These are phyloP conservation scores for Garra rufa DNA, from an alignment of 2,113 vertebrate species.

Conservation along the genomic window DNA sequence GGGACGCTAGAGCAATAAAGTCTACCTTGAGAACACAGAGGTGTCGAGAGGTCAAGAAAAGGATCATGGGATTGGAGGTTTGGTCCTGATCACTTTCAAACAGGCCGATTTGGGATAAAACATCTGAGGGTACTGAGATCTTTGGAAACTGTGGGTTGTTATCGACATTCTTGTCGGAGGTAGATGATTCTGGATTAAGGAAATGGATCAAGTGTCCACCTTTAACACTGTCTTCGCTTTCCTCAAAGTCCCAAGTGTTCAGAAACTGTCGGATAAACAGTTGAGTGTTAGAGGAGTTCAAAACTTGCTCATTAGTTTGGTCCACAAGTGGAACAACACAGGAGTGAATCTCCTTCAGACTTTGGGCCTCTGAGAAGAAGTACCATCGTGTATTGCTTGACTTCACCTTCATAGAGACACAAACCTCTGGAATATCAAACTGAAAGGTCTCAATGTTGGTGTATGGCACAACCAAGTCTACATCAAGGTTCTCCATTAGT, in stretches of 20 bases:
- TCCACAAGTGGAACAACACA: conserved; percentile 57
- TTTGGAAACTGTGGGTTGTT: background rate
- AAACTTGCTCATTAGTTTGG: conserved; percentile 63
- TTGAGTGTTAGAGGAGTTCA: conserved; percentile 71
- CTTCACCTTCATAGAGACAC: conserved; percentile 79
- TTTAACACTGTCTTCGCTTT: conserved; percentile 77
- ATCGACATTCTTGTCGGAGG: conserved; percentile 58
- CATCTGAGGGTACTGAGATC: conserved; percentile 53
- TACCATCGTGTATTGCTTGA: conserved; percentile 74
- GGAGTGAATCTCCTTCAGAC: conserved; percentile 80
- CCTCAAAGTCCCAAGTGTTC: conserved; percentile 85
- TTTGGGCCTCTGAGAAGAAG: conserved; percentile 81
- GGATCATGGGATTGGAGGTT: conserved; percentile 79
- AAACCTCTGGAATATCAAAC: conserved; percentile 84
- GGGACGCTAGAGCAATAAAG: conserved; percentile 77
- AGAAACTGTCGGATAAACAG: conserved; percentile 84
- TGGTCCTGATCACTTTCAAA: conserved; percentile 48
- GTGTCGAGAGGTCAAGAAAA: conserved; percentile 86
- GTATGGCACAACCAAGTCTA: conserved; percentile 77
- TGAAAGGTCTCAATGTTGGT: conserved; percentile 77
- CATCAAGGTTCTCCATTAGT: conserved; percentile 78
- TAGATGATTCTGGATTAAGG: conserved; percentile 60
- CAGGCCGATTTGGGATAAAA: conserved; percentile 52
- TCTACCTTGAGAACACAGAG: conserved; percentile 87
- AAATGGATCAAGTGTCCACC: conserved; percentile 85